Evolutionary conservation across 2,113 vertebrate species (phyloP).

Genomic region (Siniperca chuatsi): DNA sequence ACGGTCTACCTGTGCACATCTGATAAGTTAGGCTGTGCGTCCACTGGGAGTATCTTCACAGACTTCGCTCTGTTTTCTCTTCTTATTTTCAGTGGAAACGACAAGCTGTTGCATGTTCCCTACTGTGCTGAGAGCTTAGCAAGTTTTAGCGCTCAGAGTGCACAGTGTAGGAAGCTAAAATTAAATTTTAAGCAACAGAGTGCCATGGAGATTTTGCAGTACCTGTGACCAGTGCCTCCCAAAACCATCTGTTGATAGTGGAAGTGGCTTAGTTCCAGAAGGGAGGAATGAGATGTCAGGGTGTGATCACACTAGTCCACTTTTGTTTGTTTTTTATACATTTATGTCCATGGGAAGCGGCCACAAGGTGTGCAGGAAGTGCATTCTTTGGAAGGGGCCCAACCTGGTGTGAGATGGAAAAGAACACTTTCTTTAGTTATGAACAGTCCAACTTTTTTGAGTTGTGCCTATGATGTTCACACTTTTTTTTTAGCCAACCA

Average conservation of each 20-base stretch:
- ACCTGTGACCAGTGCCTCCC: constrained; percentile 47
- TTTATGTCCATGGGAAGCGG: not conserved
- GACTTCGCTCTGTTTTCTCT: constrained; percentile 34
- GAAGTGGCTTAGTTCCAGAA: constrained; percentile 8
- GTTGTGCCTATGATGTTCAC: not conserved
- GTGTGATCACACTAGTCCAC: not conserved
- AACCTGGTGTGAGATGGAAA: not conserved
- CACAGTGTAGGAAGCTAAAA: constrained; percentile 46
- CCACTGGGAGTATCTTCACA: constrained; percentile 37
- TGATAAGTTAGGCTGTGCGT: constrained; percentile 24
- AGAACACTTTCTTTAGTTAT: not conserved
- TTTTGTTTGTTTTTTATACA: not conserved
- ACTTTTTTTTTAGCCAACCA: not conserved
- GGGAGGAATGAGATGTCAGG: not conserved
- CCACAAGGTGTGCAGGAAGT: not conserved
- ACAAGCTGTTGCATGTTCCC: constrained; percentile 56
- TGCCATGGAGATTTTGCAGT: constrained; percentile 7
- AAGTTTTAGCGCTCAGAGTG: constrained; percentile 30
- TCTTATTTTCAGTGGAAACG: constrained; percentile 46
- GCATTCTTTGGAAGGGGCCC: not conserved
- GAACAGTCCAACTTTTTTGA: not conserved
- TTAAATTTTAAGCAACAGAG: constrained; percentile 36
- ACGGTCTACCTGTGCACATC: constrained; percentile 45
- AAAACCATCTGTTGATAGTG: constrained; percentile 55
- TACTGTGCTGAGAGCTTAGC: constrained; percentile 8